These are phyloP conservation scores for Cygnus buccinator DNA, from an alignment of 2,113 vertebrate species.

Conservation along the genomic window DNA sequence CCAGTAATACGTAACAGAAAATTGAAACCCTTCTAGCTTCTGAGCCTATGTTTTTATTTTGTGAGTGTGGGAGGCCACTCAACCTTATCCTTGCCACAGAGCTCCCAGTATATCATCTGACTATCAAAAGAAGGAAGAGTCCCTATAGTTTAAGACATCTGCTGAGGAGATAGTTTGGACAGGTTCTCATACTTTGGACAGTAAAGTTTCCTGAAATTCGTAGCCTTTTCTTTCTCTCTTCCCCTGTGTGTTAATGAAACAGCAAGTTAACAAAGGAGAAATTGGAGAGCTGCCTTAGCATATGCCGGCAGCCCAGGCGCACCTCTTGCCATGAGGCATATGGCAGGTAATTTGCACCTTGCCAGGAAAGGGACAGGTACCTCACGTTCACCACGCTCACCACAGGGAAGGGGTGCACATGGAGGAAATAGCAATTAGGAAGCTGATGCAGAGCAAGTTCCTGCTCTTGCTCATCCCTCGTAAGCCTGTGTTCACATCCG, in stretches of 20 bases:
- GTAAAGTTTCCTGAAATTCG: neutral
- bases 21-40: neutral
- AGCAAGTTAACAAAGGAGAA: neutral
- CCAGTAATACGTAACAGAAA: neutral
- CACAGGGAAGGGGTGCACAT: neutral
- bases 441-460: neutral
- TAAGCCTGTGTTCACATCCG: neutral
- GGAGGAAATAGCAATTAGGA: neutral
- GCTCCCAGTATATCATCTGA: neutral
- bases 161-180: neutral
- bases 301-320: neutral
- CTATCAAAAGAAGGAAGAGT: neutral
- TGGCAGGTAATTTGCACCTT: neutral
- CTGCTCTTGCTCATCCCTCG: neutral
- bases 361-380: rapidly evolving
- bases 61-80: neutral
- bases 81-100: neutral
- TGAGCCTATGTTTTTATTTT: neutral
- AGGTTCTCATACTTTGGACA: neutral
- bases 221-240: neutral
- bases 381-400: rapidly evolving
- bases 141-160: conserved; percentile 35
- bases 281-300: conserved; percentile 13
- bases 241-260: neutral
- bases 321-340: neutral